Percentiles rank a stretch among this genome's conserved stretches.
These are phyloP conservation scores for Megamerina dolium DNA, from an alignment of 2,888 invertebrate genomes.

Conservation along the genomic window DNA sequence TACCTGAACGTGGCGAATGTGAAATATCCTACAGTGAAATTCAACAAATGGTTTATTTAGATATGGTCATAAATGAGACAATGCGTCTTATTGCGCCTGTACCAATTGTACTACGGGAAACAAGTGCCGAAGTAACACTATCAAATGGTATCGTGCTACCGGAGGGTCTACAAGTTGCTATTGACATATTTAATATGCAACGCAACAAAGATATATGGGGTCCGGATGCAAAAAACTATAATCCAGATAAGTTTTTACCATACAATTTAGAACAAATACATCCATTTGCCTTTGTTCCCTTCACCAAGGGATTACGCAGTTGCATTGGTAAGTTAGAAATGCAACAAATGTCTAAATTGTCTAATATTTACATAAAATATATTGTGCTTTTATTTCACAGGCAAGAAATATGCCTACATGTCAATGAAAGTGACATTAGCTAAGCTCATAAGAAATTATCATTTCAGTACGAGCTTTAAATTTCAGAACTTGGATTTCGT, in stretches of 20 bases:
- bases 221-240: constrained; percentile 37
- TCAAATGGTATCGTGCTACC: constrained; percentile 38
- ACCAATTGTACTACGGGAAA: constrained; percentile 38
- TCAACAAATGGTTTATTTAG: too few species aligned
- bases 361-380: background rate
- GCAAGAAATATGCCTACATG: constrained; percentile 40
- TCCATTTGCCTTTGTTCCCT: constrained; percentile 44
- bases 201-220: constrained; percentile 44
- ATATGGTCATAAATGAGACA: too few species aligned
- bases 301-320: constrained; percentile 44
- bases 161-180: constrained; percentile 37
- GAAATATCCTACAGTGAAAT: constrained; percentile 34
- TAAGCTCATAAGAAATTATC: too few species aligned
- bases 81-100: constrained; percentile 43
- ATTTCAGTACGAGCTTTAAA: constrained; percentile 36
- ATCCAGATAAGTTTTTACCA: constrained; percentile 46
- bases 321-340: constrained; percentile 36
- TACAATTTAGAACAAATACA: constrained; percentile 38
- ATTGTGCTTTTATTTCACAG: constrained; percentile 23
- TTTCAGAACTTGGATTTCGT: constrained; percentile 40
- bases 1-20: constrained; percentile 28
- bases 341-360: too few species aligned
- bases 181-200: constrained; percentile 43
- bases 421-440: constrained; percentile 38
- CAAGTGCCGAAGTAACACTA: constrained; percentile 29